Conservation (phyloP, 2,888 invertebrate species). For the Rhagium mordax region DNA sequence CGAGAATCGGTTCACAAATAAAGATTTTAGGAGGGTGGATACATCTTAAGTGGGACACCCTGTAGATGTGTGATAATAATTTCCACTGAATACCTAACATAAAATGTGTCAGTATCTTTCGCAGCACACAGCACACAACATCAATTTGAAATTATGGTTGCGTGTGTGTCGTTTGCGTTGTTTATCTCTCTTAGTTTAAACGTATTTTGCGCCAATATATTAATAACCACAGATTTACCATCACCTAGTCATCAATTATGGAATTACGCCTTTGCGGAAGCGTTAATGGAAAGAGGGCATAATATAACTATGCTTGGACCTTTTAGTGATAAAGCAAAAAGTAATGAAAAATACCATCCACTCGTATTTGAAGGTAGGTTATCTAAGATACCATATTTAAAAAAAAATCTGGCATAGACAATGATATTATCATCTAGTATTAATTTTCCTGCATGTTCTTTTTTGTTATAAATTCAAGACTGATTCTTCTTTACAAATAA, state of each 20-base stretch:
- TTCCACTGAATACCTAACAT: too few relatives aligned
- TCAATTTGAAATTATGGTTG: background rate
- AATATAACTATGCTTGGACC: conserved; percentile 33
- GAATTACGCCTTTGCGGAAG: conserved; percentile 28
- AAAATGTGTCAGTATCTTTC: too few relatives aligned
- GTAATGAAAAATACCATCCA: conserved; percentile 40
- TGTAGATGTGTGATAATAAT: too few relatives aligned
- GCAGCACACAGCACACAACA: too few relatives aligned
- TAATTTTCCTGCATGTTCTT: too few relatives aligned
- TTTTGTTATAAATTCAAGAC: too few relatives aligned
- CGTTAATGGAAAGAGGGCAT: conserved; percentile 28
- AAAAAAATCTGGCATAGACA: too few relatives aligned
- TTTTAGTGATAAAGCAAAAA: conserved; percentile 14
- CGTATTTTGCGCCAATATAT: conserved; percentile 21
- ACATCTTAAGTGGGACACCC: too few relatives aligned
- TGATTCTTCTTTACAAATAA: too few relatives aligned
- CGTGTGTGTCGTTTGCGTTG: background rate
- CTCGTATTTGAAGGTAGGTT: conserved; percentile 44
- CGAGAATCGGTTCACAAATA: too few relatives aligned
- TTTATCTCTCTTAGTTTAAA: background rate
- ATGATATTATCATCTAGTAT: too few relatives aligned
- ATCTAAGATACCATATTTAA: background rate
- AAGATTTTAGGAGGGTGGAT: too few relatives aligned
- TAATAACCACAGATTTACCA: conserved; percentile 15
- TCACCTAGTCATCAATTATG: conserved; percentile 32